Evolutionary conservation across 1,140 invertebrate genomes (phyloP), one percentile per base, ranked within the genome.

Genomic region (Papilio helenus): DNA sequence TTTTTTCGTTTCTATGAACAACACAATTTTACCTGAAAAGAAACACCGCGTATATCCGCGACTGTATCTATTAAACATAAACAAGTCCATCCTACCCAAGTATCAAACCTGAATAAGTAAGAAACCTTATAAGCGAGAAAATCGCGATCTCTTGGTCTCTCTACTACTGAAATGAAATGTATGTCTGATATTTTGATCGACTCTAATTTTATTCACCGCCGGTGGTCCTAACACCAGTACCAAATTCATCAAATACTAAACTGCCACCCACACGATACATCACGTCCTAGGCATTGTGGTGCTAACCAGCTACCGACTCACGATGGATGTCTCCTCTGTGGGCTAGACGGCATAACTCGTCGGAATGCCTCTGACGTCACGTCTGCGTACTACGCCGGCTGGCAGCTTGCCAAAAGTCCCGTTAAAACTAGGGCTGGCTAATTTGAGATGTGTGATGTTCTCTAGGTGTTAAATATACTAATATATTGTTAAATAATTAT

Each of bases 371-470:
- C 79, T 84, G 86, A 85, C 85, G 85, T 86, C 84, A 86, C 81
- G 82, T 84, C 83, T 84, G 84, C 87, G 87, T 88, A 88, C 87
- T 86, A 88, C 83, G 82, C 49, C 71, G 79, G 39, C 73, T 84
- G 85, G 87, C 81, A 29, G 12, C 9, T 46, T 77, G 87, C 87
- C 85, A 87, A 84, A 46, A 55, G 72, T 42, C 79, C 79, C 76
- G 76, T 68, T 82, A 82, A 79, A 74, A 79, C 26, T 76, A 86
- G 85, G 86, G 85, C 46, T 88, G 81, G 14, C 20, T 78, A 82
- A 51, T 23, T 42, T 23, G 20, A 68, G 51, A 78, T 23, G 14
- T 29, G 58, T 68, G 61, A 34, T 39, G 34, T 39, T 29, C 61
- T 1, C 61, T 14, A 68, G 26, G n/a, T 55, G 18, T 18, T 55